Base-by-base conservation (phyloP, 2,113 vertebrate genomes). In the Micronycteris hirsuta region DNA sequence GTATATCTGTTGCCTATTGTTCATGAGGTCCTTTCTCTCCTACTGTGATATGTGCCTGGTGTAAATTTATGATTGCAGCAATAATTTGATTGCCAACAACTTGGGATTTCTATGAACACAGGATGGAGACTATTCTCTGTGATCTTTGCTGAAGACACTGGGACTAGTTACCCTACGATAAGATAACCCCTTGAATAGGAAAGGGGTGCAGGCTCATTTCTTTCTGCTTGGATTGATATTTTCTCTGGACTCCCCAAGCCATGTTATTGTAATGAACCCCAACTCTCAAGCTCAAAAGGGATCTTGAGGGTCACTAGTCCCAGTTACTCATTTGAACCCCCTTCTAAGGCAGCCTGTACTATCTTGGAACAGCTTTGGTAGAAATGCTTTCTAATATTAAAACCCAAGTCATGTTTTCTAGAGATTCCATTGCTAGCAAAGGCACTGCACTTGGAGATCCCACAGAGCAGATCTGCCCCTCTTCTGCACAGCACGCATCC, bases 211-310 rank as follows among this genome's bases (percentile, higher is more conserved):
- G 41, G 9, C 58, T 33, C 36, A 41, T 77, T 52, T 82, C 20
- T 91, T 85, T 88, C 13, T 56, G 20, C 77, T 97, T 95, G n/a
- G 12, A 61, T 76, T 81, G 77, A 92, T 80, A 76, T 43, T 82
- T 26, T 86, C 65, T 84, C 58, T 86, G 15, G 56, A 41, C 6
- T 41, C 41, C 41, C 33, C 33, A 61, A 87, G 43, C 49, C 88
- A 84, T 84, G 80, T 93, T 74, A 45, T 58, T 68, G 71, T 45
- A 89, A 63, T 70, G 67, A 95, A 80, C 19, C 52, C 17, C 63
- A 95, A n/a, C 31, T 93, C 56, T 86, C 41, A 78, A 78, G 15
- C 17, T 88, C 61, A 90, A 58, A 76, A 78, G 28, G n/a, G 24
- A 58, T 77, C 45, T 92, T 93, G 67, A 90, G 31, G 47, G 22